Evolutionary conservation across 2,888 invertebrate species (phyloP).

Genomic region (Mesochorus sp.): DNA sequence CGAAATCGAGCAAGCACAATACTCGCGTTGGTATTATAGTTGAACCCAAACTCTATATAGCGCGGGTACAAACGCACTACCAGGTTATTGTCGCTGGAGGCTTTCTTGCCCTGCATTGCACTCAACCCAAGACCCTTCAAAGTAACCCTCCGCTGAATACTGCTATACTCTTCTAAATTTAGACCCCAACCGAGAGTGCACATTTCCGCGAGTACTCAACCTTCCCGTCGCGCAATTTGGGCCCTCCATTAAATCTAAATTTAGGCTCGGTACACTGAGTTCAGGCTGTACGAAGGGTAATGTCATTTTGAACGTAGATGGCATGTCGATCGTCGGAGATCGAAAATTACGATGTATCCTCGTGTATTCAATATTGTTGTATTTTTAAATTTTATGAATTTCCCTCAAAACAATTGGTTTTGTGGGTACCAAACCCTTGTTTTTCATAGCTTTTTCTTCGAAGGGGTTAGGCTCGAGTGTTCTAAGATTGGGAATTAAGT

Average conservation of each 20-base stretch:
- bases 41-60: background rate
- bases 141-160: slow-evolving; percentile 6
- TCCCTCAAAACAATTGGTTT: too few relatives aligned
- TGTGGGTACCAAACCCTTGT: too few relatives aligned
- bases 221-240: background rate
- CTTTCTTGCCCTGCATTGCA: background rate
- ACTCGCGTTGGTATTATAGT: background rate
- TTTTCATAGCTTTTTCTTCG: too few relatives aligned
- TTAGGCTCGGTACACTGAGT: background rate
- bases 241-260: background rate
- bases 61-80: background rate
- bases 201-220: slow-evolving; percentile 7
- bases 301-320: too few relatives aligned
- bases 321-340: too few relatives aligned
- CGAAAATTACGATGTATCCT: too few relatives aligned
- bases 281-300: background rate
- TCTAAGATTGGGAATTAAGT: too few relatives aligned
- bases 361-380: too few relatives aligned
- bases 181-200: background rate
- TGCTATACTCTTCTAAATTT: slow-evolving; percentile 18
- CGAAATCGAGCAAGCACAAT: slow-evolving; percentile 50
- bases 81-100: background rate
- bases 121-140: slow-evolving; percentile 8
- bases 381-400: too few relatives aligned
- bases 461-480: too few relatives aligned